Evolutionary conservation across 2,113 vertebrate genomes (phyloP).

Genomic region (Cavia porcellus): DNA sequence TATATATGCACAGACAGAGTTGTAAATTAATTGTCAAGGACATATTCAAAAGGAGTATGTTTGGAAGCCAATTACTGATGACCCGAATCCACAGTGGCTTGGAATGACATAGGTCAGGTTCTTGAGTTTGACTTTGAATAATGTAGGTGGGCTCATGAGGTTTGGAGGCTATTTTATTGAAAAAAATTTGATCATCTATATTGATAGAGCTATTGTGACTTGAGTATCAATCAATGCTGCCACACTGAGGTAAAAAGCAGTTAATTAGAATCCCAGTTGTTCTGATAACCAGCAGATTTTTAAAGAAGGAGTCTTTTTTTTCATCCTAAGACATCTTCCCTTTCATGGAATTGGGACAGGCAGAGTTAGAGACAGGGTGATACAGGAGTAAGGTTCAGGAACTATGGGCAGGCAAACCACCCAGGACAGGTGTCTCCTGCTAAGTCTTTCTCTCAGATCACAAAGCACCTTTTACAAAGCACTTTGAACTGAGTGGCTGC

Average conservation of each 20-base stretch:
- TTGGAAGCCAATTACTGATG: not conserved
- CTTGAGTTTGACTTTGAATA: constrained; percentile 17
- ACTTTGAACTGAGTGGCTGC: not conserved
- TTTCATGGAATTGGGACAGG: not conserved
- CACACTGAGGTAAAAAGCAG: not conserved
- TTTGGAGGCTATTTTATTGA: constrained; percentile 51
- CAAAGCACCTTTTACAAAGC: not conserved
- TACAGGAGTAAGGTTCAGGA: not conserved
- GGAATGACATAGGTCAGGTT: not conserved
- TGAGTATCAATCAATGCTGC: not conserved
- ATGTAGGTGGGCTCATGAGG: not conserved
- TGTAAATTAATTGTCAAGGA: not conserved
- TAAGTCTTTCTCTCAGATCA: not conserved
- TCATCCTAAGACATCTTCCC: not conserved
- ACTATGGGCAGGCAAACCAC: not conserved
- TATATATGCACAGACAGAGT: not conserved
- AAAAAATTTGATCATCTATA: constrained; percentile 22
- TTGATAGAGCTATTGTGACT: constrained; percentile 39
- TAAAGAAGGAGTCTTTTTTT: constrained; percentile 4
- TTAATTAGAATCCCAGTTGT: constrained; percentile 37
- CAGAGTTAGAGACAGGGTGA: not conserved
- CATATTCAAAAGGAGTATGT: not conserved
- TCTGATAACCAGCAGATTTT: constrained; percentile 20
- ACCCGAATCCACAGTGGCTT: not conserved
- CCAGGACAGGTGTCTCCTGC: not conserved